Conservation (phyloP, 1,140 invertebrate species). For the Bombus breviceps region DNA sequence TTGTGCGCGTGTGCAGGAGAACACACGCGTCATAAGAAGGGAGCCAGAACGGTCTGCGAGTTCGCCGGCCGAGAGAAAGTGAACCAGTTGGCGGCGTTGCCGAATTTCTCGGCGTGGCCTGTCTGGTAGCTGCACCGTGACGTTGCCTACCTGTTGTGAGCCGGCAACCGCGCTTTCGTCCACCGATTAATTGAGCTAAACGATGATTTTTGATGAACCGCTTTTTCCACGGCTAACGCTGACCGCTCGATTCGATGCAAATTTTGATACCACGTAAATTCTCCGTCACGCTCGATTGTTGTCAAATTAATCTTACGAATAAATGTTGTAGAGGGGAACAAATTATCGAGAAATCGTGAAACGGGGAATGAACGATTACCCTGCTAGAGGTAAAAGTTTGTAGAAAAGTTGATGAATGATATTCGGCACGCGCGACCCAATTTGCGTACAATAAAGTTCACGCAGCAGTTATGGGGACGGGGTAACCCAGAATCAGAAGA, state of each 20-base stretch:
- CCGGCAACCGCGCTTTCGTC: conserved; percentile 67
- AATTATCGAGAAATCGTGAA: too few relatives aligned
- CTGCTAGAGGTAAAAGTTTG: neutral
- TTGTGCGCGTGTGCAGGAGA: neutral
- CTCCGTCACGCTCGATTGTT: neutral
- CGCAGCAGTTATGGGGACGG: neutral
- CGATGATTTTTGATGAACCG: conserved; percentile 49
- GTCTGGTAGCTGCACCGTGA: conserved; percentile 51
- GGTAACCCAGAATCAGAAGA: neutral
- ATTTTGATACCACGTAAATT: neutral
- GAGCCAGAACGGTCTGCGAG: conserved; percentile 64
- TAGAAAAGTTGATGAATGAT: conserved; percentile 27
- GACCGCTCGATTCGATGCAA: neutral
- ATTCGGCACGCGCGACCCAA: conserved; percentile 8
- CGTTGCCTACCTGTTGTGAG: conserved; percentile 57
- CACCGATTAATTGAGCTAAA: conserved; percentile 51
- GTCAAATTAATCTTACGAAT: too few relatives aligned
- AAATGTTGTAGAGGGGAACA: neutral
- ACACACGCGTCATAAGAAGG: conserved; percentile 50
- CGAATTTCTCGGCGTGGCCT: conserved; percentile 72
- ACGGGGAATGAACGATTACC: neutral
- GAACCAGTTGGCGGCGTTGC: conserved; percentile 79
- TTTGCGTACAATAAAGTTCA: conserved; percentile 21
- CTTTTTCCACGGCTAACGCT: conserved; percentile 1
- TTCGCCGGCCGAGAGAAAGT: conserved; percentile 79